Conservation (phyloP, 2,113 vertebrate genomes). For the Lamprologus sp. region DNA sequence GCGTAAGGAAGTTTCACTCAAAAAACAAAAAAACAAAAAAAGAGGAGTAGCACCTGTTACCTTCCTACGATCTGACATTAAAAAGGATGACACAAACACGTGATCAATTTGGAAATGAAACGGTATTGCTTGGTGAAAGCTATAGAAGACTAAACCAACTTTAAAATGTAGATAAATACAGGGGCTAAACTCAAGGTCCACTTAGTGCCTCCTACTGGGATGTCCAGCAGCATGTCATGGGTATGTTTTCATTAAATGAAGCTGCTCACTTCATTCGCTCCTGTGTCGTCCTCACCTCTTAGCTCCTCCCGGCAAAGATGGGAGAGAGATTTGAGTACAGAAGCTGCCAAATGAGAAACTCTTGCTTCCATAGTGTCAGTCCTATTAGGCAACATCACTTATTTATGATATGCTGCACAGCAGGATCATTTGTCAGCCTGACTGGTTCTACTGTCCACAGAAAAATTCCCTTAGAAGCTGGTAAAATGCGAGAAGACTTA, state of each 20-base stretch:
- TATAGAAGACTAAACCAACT: neutral
- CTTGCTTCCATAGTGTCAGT: neutral
- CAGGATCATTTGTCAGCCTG: neutral
- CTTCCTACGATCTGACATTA: slow-evolving; percentile 4
- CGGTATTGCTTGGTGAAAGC: slow-evolving; percentile 34
- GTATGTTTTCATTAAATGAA: neutral
- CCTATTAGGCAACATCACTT: neutral
- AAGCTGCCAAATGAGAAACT: neutral
- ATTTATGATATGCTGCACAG: neutral
- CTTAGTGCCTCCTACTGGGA: neutral
- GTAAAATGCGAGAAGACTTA: neutral
- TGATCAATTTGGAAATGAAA: neutral
- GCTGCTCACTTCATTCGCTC: neutral
- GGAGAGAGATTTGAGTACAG: neutral
- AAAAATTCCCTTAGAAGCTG: neutral
- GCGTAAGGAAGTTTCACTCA: slow-evolving; percentile 1
- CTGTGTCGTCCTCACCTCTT: neutral
- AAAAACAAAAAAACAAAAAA: neutral
- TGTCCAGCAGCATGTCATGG: neutral
- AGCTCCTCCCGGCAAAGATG: neutral
- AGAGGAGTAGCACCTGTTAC: slow-evolving; percentile 58
- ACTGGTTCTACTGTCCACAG: neutral
- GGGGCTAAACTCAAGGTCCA: neutral
- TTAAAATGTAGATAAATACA: neutral
- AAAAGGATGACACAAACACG: slow-evolving; percentile 10